Conservation (phyloP, 1,140 invertebrate species). For the Venturia canescens region DNA sequence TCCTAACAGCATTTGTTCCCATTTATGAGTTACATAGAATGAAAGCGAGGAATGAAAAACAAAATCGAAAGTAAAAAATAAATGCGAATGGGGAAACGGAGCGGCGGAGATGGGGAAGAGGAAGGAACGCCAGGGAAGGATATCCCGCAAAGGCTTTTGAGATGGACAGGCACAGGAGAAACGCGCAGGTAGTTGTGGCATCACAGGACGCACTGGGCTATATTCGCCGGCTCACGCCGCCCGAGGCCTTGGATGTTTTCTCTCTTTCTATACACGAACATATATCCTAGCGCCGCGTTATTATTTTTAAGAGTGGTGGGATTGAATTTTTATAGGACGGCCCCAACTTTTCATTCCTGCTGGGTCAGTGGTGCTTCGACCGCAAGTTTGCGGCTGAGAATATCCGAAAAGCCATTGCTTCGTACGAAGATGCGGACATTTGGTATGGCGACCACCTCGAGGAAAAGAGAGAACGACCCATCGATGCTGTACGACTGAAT, state of each 20-base stretch:
- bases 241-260: conserved; percentile 17
- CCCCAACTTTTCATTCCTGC: conserved; percentile 17
- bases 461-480: conserved; percentile 25
- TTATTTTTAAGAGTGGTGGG: conserved; percentile 51
- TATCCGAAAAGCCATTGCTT: conserved; percentile 29
- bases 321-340: conserved; percentile 54
- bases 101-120: conserved; percentile 3
- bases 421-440: neutral
- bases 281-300: conserved; percentile 47
- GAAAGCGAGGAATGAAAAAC: neutral
- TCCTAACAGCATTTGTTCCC: neutral
- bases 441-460: conserved; percentile 8
- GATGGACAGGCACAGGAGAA: conserved; percentile 23
- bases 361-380: conserved; percentile 29
- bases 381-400: conserved; percentile 16
- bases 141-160: conserved; percentile 25
- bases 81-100: neutral
- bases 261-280: conserved; percentile 20
- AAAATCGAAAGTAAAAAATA: neutral
- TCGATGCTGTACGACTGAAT: conserved; percentile 14
- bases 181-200: conserved; percentile 36
- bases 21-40: neutral
- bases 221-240: conserved; percentile 18
- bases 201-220: conserved; percentile 22
- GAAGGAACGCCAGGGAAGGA: conserved; percentile 7